Evolutionary conservation across 2,113 vertebrate species (phyloP).

Genomic region (Lepisosteus oculatus): DNA sequence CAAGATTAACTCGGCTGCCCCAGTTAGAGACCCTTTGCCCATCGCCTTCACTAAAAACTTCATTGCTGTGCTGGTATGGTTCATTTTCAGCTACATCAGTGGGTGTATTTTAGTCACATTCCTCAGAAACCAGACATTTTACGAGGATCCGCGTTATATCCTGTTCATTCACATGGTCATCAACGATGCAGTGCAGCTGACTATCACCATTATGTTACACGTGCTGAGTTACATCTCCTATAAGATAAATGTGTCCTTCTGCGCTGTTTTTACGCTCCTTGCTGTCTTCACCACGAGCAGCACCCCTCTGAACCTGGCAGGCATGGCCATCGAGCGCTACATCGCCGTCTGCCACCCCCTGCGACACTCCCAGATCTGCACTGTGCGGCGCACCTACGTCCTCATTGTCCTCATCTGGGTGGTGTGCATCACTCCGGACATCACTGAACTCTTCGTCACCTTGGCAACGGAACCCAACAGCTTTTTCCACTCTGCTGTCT

Average conservation of each 20-base stretch:
- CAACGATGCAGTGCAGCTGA: conserved; percentile 58
- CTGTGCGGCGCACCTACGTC: conserved; percentile 36
- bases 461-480: conserved; percentile 32
- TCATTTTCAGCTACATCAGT: too few species aligned
- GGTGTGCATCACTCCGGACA: conserved; percentile 30
- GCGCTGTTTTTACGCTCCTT: conserved; percentile 23
- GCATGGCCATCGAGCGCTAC: conserved; percentile 65
- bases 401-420: conserved; percentile 51
- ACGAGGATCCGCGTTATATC: conserved; percentile 52
- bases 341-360: conserved; percentile 60
- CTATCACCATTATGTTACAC: conserved; percentile 34
- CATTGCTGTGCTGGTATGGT: too few species aligned
- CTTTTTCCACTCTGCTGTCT: conserved; percentile 35
- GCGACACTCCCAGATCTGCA: conserved; percentile 52
- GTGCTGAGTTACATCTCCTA: conserved; percentile 45
- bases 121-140: conserved; percentile 35
- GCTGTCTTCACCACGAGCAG: conserved; percentile 40
- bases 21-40: too few species aligned
- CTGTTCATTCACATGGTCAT: conserved; percentile 55
- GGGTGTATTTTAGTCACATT: too few species aligned
- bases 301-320: conserved; percentile 59
- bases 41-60: too few species aligned
- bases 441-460: conserved; percentile 48
- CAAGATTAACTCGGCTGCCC: too few species aligned
- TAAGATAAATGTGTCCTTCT: conserved; percentile 29